Percentiles rank a stretch among this genome's conserved stretches.
These are phyloP conservation scores for Agrilus cyanescens DNA, from an alignment of 2,888 invertebrate genomes.

Conservation along the genomic window DNA sequence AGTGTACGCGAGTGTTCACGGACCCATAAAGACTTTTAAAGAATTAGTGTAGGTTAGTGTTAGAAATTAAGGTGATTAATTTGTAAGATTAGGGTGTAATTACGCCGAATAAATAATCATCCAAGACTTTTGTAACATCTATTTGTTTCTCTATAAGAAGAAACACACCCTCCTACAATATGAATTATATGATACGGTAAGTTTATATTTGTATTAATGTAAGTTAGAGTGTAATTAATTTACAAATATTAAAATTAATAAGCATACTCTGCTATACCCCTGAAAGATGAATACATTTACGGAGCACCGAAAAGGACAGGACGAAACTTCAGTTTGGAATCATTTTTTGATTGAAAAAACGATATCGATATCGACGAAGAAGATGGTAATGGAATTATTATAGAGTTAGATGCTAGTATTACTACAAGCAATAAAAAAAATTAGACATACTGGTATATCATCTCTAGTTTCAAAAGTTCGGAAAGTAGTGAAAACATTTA, in stretches of 20 bases:
- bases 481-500: conserved; percentile 4
- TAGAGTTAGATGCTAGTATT: conserved; percentile 7
- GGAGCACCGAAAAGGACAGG: no score
- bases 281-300: no score
- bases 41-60: no score
- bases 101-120: no score
- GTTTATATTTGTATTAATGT: conserved; percentile 8
- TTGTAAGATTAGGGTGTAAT: no score
- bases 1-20: no score
- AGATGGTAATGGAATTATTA: conserved; percentile 7
- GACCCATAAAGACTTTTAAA: no score
- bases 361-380: conserved; percentile 9
- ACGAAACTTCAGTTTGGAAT: conserved; percentile 3
- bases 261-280: conserved; percentile 6
- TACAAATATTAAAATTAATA: conserved; percentile 7
- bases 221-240: conserved; percentile 7
- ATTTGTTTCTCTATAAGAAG: no score
- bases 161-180: no score
- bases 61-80: no score
- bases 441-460: conserved; percentile 8
- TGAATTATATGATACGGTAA: conserved; percentile 8
- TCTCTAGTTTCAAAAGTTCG: conserved; percentile 4
- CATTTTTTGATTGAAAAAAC: conserved; percentile 4
- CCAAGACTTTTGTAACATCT: no score
- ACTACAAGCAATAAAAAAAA: conserved; percentile 9